Base-by-base conservation (phyloP, 2,113 vertebrate genomes). In the Platichthys stellatus region DNA sequence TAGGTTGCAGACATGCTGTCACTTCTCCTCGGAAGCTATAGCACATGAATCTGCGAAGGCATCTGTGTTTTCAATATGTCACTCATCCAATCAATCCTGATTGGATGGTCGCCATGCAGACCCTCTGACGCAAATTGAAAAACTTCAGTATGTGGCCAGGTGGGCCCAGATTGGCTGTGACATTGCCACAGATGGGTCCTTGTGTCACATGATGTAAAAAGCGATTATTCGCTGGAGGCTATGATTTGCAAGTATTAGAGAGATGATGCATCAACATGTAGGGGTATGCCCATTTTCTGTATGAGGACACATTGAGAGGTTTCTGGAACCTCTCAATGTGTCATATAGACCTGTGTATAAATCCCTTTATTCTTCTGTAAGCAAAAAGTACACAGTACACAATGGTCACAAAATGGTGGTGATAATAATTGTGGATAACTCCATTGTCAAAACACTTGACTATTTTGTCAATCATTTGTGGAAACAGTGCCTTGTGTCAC, bases 91-190 rank as follows among this genome's bases (percentile, higher is more conserved):
- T 45, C 26, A 2, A 17, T 43, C 11, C 3, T 10, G 31, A 38
- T 23, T 45, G 3, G 38, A 67, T 11, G 35, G 45, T 5, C 14
- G 10, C 0, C 26, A 13, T 18, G 38, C n/a, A 17, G 31, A 23
- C 18, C 47, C 18, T 63, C 0, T 63, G 56, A 71, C 14, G 51
- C 18, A 2, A 68, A 63, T 9, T n/a, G 31, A 35, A 60, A 31
- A 2, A 11, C 11, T 18, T 58, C 0, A 0, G 47, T 13, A 3
- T 31, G 12, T 2, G 2, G 40, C 31, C 60, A 47, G 0, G 26
- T 54, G 72, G 23, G 35, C 68, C 51, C 60, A 59, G 60, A 24
- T 18, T 76, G 76, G 23, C 23, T 26, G 31, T 73, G 69, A 65
- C 13, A 11, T n/a, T 56, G 23, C 53, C 23, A 63, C 70, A 81